These are phyloP conservation scores for Lasioglossum albipes DNA, from an alignment of 1,140 invertebrate genomes.

Conservation along the genomic window DNA sequence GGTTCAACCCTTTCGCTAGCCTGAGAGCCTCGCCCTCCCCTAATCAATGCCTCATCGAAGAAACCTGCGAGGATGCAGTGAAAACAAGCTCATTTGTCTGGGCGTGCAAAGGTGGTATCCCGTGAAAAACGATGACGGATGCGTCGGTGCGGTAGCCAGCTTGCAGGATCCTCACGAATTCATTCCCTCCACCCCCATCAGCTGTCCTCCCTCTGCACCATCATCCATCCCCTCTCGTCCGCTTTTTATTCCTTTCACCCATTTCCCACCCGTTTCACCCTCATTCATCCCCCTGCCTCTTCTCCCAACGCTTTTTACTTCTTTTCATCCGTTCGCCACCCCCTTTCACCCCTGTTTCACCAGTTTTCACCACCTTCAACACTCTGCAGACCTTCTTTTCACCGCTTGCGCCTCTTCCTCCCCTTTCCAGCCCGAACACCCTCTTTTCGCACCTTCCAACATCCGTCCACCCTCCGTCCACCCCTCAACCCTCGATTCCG, in stretches of 20 bases:
- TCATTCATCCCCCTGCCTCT: neutral
- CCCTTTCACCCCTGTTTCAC: too few relatives aligned
- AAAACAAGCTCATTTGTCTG: slow-evolving; percentile 59
- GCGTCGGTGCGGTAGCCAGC: slow-evolving; percentile 22
- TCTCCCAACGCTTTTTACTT: neutral
- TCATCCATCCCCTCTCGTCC: neutral
- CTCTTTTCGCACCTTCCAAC: neutral
- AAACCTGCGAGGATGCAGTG: slow-evolving; percentile 15
- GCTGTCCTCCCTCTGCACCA: neutral
- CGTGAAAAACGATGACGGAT: slow-evolving; percentile 46
- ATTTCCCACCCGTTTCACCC: neutral
- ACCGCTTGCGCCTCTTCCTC: neutral
- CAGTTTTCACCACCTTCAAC: neutral
- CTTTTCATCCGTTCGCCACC: neutral
- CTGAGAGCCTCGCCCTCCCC: neutral
- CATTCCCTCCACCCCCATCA: neutral
- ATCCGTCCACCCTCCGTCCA: neutral
- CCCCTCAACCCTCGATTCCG: neutral
- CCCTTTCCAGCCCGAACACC: neutral
- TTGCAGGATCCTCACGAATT: slow-evolving; percentile 22
- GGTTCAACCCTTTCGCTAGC: neutral
- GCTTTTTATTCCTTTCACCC: neutral
- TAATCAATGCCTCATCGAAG: slow-evolving; percentile 49
- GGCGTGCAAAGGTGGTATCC: neutral
- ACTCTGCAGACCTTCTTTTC: neutral